Conservation (phyloP, 2,113 vertebrate genomes). For the Cichladusa arquata region DNA sequence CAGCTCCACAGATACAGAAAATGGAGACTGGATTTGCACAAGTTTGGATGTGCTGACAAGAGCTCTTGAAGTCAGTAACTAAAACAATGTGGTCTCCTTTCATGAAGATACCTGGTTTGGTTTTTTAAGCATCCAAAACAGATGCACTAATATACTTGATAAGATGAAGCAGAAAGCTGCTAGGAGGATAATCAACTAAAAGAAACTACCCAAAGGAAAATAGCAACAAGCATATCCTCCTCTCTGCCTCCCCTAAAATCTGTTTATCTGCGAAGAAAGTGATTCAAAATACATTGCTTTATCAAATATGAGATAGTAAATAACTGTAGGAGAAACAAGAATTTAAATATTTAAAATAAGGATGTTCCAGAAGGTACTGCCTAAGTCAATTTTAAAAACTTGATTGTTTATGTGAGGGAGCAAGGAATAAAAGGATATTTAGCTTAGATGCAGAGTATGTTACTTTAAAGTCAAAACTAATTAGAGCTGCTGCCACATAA, state of each 20-base stretch:
- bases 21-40: not conserved
- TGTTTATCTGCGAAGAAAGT: not conserved
- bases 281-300: not conserved
- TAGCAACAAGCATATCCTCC: not conserved
- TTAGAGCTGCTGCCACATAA: constrained; percentile 2
- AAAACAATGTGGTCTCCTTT: not conserved
- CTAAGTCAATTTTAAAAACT: not conserved
- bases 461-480: constrained; percentile 27
- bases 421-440: constrained; percentile 6
- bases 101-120: not conserved
- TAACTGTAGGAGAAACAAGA: not conserved
- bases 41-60: not conserved
- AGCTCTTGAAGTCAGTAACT: not conserved
- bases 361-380: not conserved
- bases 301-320: not conserved
- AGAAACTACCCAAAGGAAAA: not conserved
- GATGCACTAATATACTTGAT: not conserved
- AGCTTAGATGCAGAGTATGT: not conserved
- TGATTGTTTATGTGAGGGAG: not conserved
- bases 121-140: not conserved
- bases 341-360: not conserved
- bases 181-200: not conserved
- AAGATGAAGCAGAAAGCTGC: not conserved
- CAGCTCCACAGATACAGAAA: not conserved
- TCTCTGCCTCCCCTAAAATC: not conserved